Evolutionary conservation across 23 tunicate species (phyloP), one percentile per base, ranked within the genome.

Genomic region (Styela plicata): DNA sequence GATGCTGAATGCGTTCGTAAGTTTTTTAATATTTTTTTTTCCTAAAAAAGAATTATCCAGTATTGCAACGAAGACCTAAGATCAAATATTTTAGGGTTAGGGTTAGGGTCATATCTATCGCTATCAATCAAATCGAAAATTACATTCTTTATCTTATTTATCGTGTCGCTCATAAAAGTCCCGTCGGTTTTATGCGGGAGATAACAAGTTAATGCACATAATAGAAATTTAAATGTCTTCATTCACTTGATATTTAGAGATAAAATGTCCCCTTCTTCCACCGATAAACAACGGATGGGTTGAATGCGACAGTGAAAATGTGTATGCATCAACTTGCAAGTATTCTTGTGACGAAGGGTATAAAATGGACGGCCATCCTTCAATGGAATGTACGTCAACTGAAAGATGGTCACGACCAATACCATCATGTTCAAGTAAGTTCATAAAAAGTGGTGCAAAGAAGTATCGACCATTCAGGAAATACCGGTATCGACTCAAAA

Each of bases 261-360:
- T 71, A 2, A 32, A 21, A 17, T 71, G 77, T 71, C 77, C 77
- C 29, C 10, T 28, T 29, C 32, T 71, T 33, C 16, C 36, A 28
- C 36, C 36, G 7, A 71, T 71, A 71, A 3, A 73, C 32, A 75
- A 93, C 70, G 93, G 98, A 21, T 52, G 69, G 1, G 63, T 93
- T 64, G 35, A 19, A 20, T 93, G 99, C 79, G 71, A 82, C n/a
- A 65, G 23, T 2, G 82, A 64, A 28, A 84, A 65, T 69, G 61
- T 30, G 25, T 83, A 61, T 63, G 35, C 63, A 20, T 89, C 96
- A 16, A 70, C 68, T 2, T 95, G 99, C 63, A 74, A 79, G 26
- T 89, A 83, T 36, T 26, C 82, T 1, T 95, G 99, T 68, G 84
- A 89, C 33, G 92, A 84, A 33, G 99, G 99, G 2, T 90, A 76